Conservation (phyloP, 2,888 invertebrate species). For the Sepioteuthis lessoniana region DNA sequence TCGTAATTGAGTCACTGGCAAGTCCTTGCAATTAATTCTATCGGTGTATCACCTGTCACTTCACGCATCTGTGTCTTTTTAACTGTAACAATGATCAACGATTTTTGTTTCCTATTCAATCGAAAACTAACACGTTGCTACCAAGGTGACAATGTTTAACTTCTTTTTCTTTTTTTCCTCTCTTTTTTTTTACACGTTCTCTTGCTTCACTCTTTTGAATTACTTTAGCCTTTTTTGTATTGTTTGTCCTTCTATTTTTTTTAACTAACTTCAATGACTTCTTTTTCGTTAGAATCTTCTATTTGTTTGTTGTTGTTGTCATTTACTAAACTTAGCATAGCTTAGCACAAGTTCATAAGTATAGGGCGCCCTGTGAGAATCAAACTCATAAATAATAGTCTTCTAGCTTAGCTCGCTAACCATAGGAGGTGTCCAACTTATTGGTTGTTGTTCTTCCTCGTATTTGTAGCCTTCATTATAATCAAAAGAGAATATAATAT, state of each 20-base stretch:
- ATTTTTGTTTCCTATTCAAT: neutral
- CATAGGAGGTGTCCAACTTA: no score
- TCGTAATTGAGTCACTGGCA: neutral
- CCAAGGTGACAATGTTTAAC: neutral
- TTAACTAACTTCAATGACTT: neutral
- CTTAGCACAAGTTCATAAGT: no score
- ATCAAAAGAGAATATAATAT: no score
- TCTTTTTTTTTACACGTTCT: neutral
- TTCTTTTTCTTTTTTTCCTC: neutral
- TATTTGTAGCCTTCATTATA: no score
- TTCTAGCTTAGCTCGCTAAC: no score
- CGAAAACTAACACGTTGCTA: neutral
- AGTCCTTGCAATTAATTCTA: neutral
- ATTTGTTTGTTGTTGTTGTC: no score
- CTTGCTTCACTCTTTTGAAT: neutral
- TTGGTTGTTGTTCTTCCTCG: no score
- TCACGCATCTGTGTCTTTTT: neutral
- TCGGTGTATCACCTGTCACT: neutral
- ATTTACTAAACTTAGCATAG: no score
- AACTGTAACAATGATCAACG: neutral
- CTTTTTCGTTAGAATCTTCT: neutral
- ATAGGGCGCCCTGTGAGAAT: no score
- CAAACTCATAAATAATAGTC: no score
- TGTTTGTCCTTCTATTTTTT: neutral
- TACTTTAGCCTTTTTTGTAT: neutral